Evolutionary conservation across 2,888 invertebrate genomes (phyloP), one percentile per base, ranked within the genome.

Genomic region (Clistopyga incitator): DNA sequence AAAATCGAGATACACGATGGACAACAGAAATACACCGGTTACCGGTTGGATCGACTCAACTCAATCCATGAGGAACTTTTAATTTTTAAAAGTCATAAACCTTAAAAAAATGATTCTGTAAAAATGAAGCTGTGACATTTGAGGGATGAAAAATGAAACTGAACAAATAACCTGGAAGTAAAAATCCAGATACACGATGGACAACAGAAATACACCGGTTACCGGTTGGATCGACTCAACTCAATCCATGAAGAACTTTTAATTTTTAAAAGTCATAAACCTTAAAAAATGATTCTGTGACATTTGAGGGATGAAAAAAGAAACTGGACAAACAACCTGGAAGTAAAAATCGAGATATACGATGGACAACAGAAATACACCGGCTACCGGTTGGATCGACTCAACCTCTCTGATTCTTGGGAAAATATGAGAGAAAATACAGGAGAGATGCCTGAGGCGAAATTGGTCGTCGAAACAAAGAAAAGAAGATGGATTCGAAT

Each of bases 321-420:
- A 3, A 29, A 3, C 4, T 29, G 29, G 4, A 29, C 29, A 29
- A 29, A 29, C 29, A 29, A 20, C 18, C 23, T 10, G 10, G 38
- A 10, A 18, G 18, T 64, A 20, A 10, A 42, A 18, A 64, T 23
- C 18, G 25, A 3, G 50, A 71, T 42, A 71, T 23, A 10, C 15
- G 38, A 52, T 34, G 38, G 6, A 23, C 29, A 13, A 3, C 59
- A 50, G n/a, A n/a, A n/a, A n/a, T n/a, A n/a, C n/a, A n/a, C n/a
- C n/a, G n/a, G n/a, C 71, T 38, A 29, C 42, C 52, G 25, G 50
- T 61, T 29, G 52, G 52, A 38, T 52, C 78, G 64, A 50, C 61
- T 78, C 52, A 38, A 65, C 45, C 42, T 78, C 64, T 54, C 13
- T 59, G 25, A 25, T 75, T 61, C 47, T 38, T 38, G 67, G 50